Conservation (phyloP, 2,888 invertebrate genomes). For the Aphidius colemani region DNA sequence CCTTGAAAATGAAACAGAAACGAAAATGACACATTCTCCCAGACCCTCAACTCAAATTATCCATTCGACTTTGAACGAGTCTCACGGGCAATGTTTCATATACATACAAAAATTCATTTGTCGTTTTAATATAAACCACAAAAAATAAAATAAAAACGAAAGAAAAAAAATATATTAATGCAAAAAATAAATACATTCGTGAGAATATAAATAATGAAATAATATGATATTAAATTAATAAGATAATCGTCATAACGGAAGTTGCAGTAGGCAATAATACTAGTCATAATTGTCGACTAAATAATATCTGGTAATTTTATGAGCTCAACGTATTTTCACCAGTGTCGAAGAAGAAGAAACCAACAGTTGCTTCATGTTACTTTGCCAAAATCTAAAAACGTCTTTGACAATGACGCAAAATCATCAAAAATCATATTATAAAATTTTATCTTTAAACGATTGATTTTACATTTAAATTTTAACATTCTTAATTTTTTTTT, state of each 20-base stretch:
- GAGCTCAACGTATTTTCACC: slow-evolving; percentile 28
- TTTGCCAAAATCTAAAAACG: slow-evolving; percentile 56
- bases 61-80: slow-evolving; percentile 31
- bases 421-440: slow-evolving; percentile 17
- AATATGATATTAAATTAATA: slow-evolving; percentile 7
- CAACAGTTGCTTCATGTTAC: slow-evolving; percentile 31
- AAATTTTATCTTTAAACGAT: background rate
- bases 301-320: slow-evolving; percentile 33
- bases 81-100: background rate
- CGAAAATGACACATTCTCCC: slow-evolving; percentile 5
- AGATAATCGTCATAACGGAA: slow-evolving; percentile 27
- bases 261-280: slow-evolving; percentile 26
- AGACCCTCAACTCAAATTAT: slow-evolving; percentile 37
- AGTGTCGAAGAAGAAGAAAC: slow-evolving; percentile 19
- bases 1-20: no score
- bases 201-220: background rate
- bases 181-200: background rate
- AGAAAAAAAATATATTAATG: background rate
- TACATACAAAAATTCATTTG: background rate
- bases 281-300: background rate
- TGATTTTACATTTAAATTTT: no score
- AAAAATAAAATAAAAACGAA: background rate
- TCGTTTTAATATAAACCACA: background rate
- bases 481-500: no score
- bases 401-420: slow-evolving; percentile 57